Evolutionary conservation across 2,888 invertebrate species (phyloP).

Genomic region (Homarus gammarus): DNA sequence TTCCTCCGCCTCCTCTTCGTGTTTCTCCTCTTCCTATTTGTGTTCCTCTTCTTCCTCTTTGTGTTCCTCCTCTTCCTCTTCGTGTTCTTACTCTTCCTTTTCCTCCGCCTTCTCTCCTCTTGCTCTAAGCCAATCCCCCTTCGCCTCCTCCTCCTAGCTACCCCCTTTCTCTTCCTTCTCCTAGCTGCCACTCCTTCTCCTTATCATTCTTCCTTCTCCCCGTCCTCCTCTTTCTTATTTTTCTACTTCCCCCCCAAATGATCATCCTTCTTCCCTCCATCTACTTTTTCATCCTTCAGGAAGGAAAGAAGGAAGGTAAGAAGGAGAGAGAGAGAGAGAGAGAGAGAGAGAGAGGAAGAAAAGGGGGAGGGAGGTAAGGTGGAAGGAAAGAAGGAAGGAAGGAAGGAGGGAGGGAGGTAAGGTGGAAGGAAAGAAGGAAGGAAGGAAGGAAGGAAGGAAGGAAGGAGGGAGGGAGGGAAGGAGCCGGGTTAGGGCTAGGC

Average conservation of each 20-base stretch:
- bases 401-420: background rate
- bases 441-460: background rate
- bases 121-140: background rate
- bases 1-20: background rate
- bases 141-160: background rate
- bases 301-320: background rate
- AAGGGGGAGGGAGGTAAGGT: background rate
- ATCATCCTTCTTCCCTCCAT: background rate
- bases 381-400: background rate
- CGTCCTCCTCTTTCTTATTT: too few species aligned
- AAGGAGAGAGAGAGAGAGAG: background rate
- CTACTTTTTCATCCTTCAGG: background rate
- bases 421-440: background rate
- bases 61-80: background rate
- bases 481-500: slow-evolving; percentile 56
- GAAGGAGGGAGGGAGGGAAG: background rate
- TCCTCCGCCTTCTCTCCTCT: background rate
- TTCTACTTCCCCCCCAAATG: too few species aligned
- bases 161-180: background rate
- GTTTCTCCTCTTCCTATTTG: background rate
- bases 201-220: too few species aligned
- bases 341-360: background rate
- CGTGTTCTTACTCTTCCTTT: background rate
- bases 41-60: background rate
- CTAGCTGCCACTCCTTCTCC: background rate